These are phyloP conservation scores for Melanogrammus aeglefinus DNA, from an alignment of 2,797 vertebrate species.

Conservation along the genomic window DNA sequence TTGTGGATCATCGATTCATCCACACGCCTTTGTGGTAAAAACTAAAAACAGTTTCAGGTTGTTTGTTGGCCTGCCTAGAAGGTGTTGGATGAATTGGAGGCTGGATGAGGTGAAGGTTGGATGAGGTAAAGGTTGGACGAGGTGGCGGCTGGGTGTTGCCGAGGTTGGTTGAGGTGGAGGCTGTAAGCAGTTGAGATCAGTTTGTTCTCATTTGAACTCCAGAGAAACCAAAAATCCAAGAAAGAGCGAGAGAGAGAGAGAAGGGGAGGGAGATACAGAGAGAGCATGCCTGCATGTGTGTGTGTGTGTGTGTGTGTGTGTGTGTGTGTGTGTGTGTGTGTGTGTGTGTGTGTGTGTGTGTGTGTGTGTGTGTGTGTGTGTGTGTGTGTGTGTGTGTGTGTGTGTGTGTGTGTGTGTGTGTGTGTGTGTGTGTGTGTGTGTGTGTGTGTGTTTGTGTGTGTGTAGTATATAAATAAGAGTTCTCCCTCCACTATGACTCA, in stretches of 20 bases:
- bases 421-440: constrained; percentile 14
- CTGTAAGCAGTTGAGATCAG: neutral
- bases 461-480: constrained; percentile 2
- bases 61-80: neutral
- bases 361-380: constrained; percentile 6
- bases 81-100: neutral
- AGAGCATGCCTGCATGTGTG: neutral
- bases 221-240: neutral
- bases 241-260: neutral
- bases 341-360: constrained; percentile 14
- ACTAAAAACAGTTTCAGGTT: no score
- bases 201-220: neutral
- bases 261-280: neutral
- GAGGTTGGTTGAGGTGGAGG: neutral
- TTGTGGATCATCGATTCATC: no score
- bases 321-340: constrained; percentile 11
- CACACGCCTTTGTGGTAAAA: no score
- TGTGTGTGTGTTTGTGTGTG: constrained; percentile 6
- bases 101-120: no score
- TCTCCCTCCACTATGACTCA: constrained; percentile 1
- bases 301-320: constrained; percentile 7
- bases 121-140: no score
- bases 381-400: constrained; percentile 8
- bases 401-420: constrained; percentile 11
- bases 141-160: no score